Evolutionary conservation across 2,888 invertebrate genomes (phyloP).

Genomic region (Pyrocoelia pectoralis): DNA sequence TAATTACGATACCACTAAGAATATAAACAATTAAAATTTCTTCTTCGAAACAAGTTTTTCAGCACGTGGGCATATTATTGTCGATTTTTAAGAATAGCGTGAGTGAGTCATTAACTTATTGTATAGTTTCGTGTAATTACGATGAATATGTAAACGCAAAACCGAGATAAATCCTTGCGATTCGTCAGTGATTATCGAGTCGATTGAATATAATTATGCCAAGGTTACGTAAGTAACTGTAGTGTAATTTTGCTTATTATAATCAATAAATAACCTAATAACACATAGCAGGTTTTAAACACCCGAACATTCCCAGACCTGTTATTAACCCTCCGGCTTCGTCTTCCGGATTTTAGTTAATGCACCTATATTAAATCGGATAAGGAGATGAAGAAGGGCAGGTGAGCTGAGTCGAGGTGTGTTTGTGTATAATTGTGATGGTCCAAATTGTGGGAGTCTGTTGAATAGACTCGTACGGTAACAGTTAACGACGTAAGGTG

Average conservation of each 20-base stretch:
- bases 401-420: slow-evolving; percentile 12
- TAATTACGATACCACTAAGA: too few relatives aligned
- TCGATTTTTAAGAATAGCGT: slow-evolving; percentile 2
- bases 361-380: background rate
- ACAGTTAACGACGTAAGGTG: slow-evolving; percentile 19
- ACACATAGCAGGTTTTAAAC: background rate
- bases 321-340: slow-evolving; percentile 14
- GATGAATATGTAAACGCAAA: slow-evolving; percentile 1
- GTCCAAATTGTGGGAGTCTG: slow-evolving; percentile 35
- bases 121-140: slow-evolving; percentile 11
- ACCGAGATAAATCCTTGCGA: background rate
- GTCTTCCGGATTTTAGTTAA: slow-evolving; percentile 6
- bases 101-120: slow-evolving; percentile 19
- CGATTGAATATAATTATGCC: slow-evolving; percentile 10
- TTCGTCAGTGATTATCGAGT: background rate
- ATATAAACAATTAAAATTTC: too few relatives aligned
- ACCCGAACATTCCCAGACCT: slow-evolving; percentile 9
- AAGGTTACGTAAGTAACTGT: slow-evolving; percentile 25
- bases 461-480: slow-evolving; percentile 18
- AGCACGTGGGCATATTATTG: slow-evolving; percentile 6
- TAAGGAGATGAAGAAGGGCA: slow-evolving; percentile 14
- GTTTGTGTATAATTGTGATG: slow-evolving; percentile 11
- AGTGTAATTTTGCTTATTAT: background rate
- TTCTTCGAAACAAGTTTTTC: background rate
- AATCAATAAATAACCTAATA: slow-evolving; percentile 11